Evolutionary conservation across 2,888 invertebrate genomes (phyloP).

Genomic region (Saturnia pavonia): DNA sequence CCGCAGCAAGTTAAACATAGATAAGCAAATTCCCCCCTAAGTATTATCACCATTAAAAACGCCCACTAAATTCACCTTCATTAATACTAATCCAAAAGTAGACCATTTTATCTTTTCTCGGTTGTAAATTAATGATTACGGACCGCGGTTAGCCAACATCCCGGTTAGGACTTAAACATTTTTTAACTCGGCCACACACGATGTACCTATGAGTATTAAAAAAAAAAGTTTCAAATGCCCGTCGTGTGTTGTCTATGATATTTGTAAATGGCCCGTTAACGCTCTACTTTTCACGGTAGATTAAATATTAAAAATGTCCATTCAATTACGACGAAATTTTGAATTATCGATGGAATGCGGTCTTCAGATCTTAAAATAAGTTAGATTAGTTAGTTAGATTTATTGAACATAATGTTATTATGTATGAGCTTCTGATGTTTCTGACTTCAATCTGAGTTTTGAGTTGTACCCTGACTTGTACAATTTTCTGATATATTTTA

Average conservation of each 20-base stretch:
- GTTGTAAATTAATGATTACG: constrained; percentile 59
- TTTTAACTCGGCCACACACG: constrained; percentile 62
- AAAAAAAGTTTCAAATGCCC: constrained; percentile 27
- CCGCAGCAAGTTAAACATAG: constrained; percentile 27
- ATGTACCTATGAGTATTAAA: constrained; percentile 27
- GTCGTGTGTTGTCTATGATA: constrained; percentile 16
- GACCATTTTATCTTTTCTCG: constrained; percentile 52
- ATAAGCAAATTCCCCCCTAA: constrained; percentile 39
- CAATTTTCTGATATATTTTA: no score
- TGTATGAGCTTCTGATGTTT: not conserved
- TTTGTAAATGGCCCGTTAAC: constrained; percentile 21
- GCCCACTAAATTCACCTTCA: constrained; percentile 43
- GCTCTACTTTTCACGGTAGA: constrained; percentile 21
- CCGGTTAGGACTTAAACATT: constrained; percentile 46
- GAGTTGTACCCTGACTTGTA: not conserved
- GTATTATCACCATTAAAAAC: constrained; percentile 43
- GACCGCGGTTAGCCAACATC: constrained; percentile 58
- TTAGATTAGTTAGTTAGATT: not conserved
- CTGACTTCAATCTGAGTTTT: not conserved
- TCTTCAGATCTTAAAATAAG: constrained; percentile 6
- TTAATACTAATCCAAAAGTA: constrained; percentile 57
- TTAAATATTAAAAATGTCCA: constrained; percentile 15
- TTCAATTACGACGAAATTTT: constrained; percentile 9
- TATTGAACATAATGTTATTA: not conserved
- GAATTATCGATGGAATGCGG: constrained; percentile 3